Percentiles rank a stretch among this genome's conserved stretches.
These are phyloP conservation scores for Nannobrachium achirus DNA, from an alignment of 2,113 vertebrate species.

Conservation along the genomic window DNA sequence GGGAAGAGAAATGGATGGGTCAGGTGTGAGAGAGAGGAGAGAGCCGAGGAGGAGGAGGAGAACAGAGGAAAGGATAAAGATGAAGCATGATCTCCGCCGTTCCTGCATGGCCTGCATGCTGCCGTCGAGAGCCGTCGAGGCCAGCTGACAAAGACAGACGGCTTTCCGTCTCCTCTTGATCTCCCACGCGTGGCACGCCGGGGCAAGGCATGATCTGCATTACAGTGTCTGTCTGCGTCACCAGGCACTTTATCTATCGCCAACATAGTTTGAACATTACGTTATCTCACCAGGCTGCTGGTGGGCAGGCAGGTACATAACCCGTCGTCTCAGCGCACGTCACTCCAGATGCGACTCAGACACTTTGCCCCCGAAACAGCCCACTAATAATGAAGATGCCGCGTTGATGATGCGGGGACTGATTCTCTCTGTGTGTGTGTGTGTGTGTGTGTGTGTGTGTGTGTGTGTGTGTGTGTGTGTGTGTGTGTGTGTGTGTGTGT, in stretches of 20 bases:
- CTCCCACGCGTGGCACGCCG: background rate
- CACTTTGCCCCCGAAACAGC: constrained; percentile 54
- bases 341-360: constrained; percentile 45
- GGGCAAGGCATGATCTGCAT: constrained; percentile 15
- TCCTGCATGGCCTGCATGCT: constrained; percentile 22
- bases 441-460: constrained; percentile 32
- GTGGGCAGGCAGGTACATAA: constrained; percentile 56
- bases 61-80: constrained; percentile 22
- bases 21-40: constrained; percentile 23
- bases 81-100: constrained; percentile 10
- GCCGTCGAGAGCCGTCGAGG: background rate
- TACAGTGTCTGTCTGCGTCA: constrained; percentile 16
- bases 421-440: background rate
- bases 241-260: background rate
- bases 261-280: constrained; percentile 13
- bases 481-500: background rate
- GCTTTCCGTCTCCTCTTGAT: background rate
- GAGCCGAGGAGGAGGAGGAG: background rate
- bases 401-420: constrained; percentile 56
- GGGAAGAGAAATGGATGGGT: constrained; percentile 25
- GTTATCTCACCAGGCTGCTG: constrained; percentile 38
- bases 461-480: constrained; percentile 32
- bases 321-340: constrained; percentile 30
- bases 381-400: constrained; percentile 60
- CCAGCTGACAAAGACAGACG: background rate